A percentile compares a stretch with the other conserved stretches of the same genome.
These are phyloP conservation scores for Tuta absoluta DNA, from an alignment of 2,888 invertebrate genomes.

Conservation along the genomic window DNA sequence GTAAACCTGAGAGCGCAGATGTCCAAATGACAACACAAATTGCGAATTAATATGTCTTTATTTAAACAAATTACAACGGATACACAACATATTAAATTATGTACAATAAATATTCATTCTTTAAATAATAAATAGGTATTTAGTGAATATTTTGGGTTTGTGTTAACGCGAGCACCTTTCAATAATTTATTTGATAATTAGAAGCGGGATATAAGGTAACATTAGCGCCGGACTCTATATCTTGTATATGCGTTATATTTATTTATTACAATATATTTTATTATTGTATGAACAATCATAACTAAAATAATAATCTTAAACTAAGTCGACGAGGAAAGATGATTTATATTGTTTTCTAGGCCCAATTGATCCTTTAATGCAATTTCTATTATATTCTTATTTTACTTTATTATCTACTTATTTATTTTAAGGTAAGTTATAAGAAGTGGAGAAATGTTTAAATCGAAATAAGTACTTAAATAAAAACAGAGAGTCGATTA, in stretches of 20 bases:
- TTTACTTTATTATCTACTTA: background rate
- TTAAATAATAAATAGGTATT: constrained; percentile 29
- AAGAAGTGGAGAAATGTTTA: background rate
- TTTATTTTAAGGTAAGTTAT: background rate
- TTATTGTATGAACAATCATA: constrained; percentile 28
- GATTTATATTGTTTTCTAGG: constrained; percentile 34
- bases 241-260: constrained; percentile 34
- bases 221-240: constrained; percentile 69
- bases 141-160: constrained; percentile 38
- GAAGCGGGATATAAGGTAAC: constrained; percentile 70
- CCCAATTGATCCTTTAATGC: constrained; percentile 13
- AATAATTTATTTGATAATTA: constrained; percentile 38
- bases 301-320: constrained; percentile 24
- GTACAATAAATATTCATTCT: constrained; percentile 36
- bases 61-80: constrained; percentile 48
- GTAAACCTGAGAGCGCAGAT: no score
- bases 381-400: background rate
- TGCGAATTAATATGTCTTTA: constrained; percentile 42
- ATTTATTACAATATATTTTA: constrained; percentile 28
- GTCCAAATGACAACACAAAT: no score
- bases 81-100: constrained; percentile 39
- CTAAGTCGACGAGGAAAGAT: constrained; percentile 43
- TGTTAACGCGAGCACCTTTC: constrained; percentile 67
- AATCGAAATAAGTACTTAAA: background rate
- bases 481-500: background rate